Evolutionary conservation across 2,888 invertebrate species (phyloP).

Genomic region (Ochropacha duplaris): DNA sequence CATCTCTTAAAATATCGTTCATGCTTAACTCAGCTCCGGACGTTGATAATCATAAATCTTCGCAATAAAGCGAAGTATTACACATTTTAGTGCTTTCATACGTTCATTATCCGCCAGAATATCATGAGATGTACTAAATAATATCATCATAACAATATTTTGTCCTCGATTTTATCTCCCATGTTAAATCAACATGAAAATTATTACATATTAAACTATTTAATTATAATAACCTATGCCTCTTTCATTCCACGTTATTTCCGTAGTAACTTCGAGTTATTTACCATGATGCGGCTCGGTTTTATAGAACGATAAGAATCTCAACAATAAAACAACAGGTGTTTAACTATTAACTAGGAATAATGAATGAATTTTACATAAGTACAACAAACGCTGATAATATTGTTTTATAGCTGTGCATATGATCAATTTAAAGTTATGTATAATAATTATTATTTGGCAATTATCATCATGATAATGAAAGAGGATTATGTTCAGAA

Average conservation of each 20-base stretch:
- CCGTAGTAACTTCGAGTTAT: not conserved
- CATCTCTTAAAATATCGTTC: slow-evolving; percentile 18
- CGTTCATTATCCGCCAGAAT: slow-evolving; percentile 35
- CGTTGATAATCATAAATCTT: slow-evolving; percentile 56
- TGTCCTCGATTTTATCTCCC: not conserved
- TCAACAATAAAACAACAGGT: not conserved
- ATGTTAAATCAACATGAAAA: not conserved
- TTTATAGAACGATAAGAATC: not conserved
- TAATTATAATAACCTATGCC: not conserved
- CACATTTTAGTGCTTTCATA: slow-evolving; percentile 41
- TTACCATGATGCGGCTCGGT: no score
- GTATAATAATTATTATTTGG: no score
- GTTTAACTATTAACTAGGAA: no score
- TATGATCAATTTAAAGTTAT: no score
- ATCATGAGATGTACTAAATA: not conserved
- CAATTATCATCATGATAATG: no score
- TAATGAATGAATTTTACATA: no score
- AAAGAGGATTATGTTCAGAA: no score
- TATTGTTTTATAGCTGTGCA: no score
- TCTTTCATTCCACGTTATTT: not conserved
- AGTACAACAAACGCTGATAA: no score
- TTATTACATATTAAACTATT: not conserved
- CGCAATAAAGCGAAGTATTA: slow-evolving; percentile 47
- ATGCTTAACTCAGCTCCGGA: slow-evolving; percentile 32
- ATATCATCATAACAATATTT: not conserved